Evolutionary conservation across 2,113 vertebrate genomes (phyloP), one percentile per base, ranked within the genome.

Genomic region (Ammospiza nelsoni): DNA sequence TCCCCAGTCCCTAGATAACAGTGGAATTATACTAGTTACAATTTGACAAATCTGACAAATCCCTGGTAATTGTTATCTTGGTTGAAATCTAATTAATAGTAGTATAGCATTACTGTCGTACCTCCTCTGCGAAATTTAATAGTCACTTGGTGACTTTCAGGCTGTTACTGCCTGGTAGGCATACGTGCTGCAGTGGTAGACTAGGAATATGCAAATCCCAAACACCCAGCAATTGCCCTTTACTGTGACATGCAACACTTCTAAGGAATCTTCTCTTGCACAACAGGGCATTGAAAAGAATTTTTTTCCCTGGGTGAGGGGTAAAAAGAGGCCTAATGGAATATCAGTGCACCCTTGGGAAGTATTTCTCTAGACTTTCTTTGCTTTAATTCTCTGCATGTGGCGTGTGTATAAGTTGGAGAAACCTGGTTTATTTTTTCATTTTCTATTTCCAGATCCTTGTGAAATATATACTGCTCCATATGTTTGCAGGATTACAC

Each of bases 81-180:
- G 59, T 65, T 92, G 83, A 95, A 88, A 95, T 72, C 79, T 91
- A 96, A 90, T 95, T 96, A 97, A 96, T 94, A 89, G 63, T 69
- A 71, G 55, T 75, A 54, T 92, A 96, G 83, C 3, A 5, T 94
- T 97, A 83, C 93, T 89, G 14, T 77, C 2, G 0, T 46, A n/a
- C 66, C 57, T 84, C 74, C 59, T 46, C 48, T 85, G 59, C 7
- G 67, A 65, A 92, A 89, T 81, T 83, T 61, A 75, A 90, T 57
- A 88, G 71, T 94, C 87, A 73, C 67, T 93, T 54, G 48, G 51
- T 96, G 81, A 54, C 51, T 94, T 89, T 85, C 65, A 87, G 44
- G 12, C 41, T 31, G 16, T 46, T 39, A 31, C 61, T 94, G 52
- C 78, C 62, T 86, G 35, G 43, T 92, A 94, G 92, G 31, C 61